phyloP scores from a whole-genome alignment of 2,888 invertebrate genomes.

The Sminthurinus aureus region DNA sequence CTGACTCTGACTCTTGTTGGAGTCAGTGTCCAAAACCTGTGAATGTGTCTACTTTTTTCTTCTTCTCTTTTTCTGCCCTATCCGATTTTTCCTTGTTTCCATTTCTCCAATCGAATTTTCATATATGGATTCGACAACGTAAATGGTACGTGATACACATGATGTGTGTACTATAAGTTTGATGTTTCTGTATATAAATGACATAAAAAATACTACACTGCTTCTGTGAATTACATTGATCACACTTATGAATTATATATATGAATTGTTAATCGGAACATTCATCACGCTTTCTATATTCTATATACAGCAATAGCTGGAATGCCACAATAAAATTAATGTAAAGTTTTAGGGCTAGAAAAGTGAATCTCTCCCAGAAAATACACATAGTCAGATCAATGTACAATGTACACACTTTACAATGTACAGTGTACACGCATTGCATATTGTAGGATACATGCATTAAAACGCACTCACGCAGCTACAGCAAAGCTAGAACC shows the following conservation, averaged over 20 bases:
- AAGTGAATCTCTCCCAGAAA: slow-evolving; percentile 47
- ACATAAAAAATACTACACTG: neutral
- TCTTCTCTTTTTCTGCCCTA: neutral
- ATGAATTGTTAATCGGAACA: slow-evolving; percentile 42
- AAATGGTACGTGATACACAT: neutral
- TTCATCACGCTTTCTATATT: slow-evolving; percentile 42
- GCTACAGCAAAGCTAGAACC: neutral
- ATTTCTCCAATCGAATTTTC: neutral
- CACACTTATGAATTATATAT: slow-evolving; percentile 41
- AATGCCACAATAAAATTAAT: slow-evolving; percentile 37
- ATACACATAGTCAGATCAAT: slow-evolving; percentile 8
- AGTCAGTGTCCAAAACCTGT: neutral
- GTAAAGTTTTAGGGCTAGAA: slow-evolving; percentile 43
- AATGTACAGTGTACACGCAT: neutral
- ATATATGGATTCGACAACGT: too few relatives aligned
- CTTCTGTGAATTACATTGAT: slow-evolving; percentile 39
- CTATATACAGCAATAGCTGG: too few relatives aligned
- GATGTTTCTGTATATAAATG: too few relatives aligned
- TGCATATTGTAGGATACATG: neutral
- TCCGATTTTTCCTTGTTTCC: neutral
- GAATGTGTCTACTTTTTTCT: neutral
- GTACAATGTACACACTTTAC: neutral
- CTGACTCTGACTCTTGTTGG: neutral
- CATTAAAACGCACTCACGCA: neutral
- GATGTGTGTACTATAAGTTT: too few relatives aligned